These are phyloP conservation scores for Crotalus horridus DNA, from an alignment of 2,113 vertebrate species.

Conservation along the genomic window DNA sequence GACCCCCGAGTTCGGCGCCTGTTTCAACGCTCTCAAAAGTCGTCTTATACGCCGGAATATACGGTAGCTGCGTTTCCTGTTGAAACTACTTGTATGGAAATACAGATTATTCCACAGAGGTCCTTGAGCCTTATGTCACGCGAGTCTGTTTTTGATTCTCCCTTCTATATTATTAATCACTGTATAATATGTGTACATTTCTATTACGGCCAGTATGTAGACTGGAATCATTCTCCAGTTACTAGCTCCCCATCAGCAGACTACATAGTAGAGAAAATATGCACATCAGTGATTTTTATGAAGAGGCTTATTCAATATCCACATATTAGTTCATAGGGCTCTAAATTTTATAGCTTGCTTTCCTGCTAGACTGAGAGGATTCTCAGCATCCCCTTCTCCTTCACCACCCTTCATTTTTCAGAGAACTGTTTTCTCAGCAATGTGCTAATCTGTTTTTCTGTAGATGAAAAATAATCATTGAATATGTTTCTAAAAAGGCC, in stretches of 20 bases:
- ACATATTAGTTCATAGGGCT: not conserved
- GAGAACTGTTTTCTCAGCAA: fast-evolving
- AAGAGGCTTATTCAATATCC: not conserved
- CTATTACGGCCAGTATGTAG: conserved; percentile 46
- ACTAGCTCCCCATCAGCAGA: not conserved
- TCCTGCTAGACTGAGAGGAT: not conserved
- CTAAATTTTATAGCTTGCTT: fast-evolving
- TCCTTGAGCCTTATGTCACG: not conserved
- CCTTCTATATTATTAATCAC: not conserved
- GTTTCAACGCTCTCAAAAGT: no score
- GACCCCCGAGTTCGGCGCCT: no score
- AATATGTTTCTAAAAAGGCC: not conserved
- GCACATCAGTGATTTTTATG: conserved; percentile 12
- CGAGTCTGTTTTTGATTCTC: not conserved
- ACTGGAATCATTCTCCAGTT: not conserved
- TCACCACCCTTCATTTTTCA: fast-evolving
- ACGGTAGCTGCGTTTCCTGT: not conserved
- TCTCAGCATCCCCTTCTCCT: not conserved
- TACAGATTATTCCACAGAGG: not conserved
- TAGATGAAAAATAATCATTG: not conserved
- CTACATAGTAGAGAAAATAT: not conserved
- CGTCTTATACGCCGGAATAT: no score
- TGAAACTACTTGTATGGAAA: not conserved
- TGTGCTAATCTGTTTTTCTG: fast-evolving
- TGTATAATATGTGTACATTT: not conserved